A percentile compares a stretch with the other conserved stretches of the same genome.
Conservation (phyloP, 2,113 vertebrate genomes). For the Vulpes lagopus region DNA sequence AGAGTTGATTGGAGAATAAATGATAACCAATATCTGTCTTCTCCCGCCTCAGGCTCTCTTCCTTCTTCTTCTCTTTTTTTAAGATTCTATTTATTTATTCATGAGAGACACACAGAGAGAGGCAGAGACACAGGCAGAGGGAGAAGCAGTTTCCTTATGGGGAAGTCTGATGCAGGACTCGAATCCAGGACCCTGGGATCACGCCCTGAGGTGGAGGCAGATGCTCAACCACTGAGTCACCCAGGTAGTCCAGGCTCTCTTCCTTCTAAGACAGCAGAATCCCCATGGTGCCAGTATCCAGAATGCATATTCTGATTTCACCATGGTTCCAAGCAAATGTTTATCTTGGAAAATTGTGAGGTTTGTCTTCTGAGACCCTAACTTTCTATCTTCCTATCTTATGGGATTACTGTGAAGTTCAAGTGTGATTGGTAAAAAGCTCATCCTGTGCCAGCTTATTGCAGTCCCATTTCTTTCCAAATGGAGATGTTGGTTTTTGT, state of each 20-base stretch:
- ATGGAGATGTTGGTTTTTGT: neutral
- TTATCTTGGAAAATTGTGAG: neutral
- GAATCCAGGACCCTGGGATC: no score
- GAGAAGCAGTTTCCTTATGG: no score
- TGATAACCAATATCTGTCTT: neutral
- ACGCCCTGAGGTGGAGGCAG: no score
- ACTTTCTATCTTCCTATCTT: neutral
- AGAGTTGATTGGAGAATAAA: neutral
- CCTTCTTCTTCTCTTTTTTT: neutral
- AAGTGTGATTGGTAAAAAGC: neutral
- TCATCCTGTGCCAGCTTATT: neutral
- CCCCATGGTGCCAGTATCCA: fast-evolving
- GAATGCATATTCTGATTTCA: neutral
- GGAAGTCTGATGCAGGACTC: no score
- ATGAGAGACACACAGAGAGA: no score
- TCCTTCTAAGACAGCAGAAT: neutral
- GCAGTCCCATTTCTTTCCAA: neutral
- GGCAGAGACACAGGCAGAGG: no score
- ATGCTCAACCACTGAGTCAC: no score
- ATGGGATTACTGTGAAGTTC: neutral
- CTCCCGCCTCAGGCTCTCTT: neutral
- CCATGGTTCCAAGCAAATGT: neutral
- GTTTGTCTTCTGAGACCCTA: neutral
- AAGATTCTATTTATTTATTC: no score
- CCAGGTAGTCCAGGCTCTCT: neutral